Conservation (phyloP, 1,140 invertebrate genomes). For the Aphidius ervi region DNA sequence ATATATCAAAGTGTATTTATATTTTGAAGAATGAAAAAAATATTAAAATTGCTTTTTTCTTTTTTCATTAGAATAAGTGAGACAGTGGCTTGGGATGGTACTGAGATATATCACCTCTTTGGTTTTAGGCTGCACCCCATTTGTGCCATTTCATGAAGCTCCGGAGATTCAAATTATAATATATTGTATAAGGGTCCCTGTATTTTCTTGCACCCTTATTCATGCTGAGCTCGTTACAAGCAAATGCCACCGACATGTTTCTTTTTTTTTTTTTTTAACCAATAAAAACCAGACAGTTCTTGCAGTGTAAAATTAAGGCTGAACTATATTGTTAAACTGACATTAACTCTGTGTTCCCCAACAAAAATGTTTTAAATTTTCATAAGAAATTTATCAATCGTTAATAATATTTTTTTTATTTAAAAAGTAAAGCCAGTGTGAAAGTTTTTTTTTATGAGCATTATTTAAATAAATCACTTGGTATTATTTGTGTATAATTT, state of each 20-base stretch:
- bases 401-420: too few species aligned
- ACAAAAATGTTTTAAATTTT: too few species aligned
- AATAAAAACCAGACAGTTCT: conserved; percentile 25
- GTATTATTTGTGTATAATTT: neutral
- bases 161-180: conserved; percentile 50
- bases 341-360: neutral
- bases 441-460: neutral
- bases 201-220: conserved; percentile 27
- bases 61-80: too few species aligned
- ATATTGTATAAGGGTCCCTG: conserved; percentile 20
- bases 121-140: conserved; percentile 19
- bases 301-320: conserved; percentile 22
- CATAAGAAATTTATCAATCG: too few species aligned
- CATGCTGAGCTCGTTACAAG: conserved; percentile 43
- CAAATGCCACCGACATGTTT: conserved; percentile 43
- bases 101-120: conserved; percentile 20
- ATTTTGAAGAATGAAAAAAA: neutral
- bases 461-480: too few species aligned
- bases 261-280: conserved; percentile 15
- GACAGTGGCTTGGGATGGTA: too few species aligned
- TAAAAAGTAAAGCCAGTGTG: too few species aligned
- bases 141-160: conserved; percentile 33
- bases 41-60: neutral
- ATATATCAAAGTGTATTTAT: too few species aligned
- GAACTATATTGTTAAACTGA: too few species aligned